Base-by-base conservation (phyloP, 2,888 invertebrate species). In the Azorinus chamasolen region DNA sequence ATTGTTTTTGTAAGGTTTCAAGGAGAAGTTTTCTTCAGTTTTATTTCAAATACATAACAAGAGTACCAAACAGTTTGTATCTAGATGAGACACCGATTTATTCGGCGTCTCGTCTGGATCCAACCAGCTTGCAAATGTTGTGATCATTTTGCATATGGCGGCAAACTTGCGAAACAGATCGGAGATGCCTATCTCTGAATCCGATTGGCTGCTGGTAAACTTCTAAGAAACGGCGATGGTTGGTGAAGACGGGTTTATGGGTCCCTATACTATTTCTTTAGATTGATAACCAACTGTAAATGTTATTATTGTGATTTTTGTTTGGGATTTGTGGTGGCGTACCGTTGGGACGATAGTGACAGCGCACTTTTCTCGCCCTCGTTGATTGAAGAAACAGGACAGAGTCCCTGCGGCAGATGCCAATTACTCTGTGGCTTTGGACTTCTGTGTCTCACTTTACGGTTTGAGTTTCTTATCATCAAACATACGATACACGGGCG, bases 231-330 rank as follows among this genome's bases (percentile, higher is more conserved):
- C 27, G 27, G 24, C 37, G 25, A 27, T 27, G 37, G 53, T 68
- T 74, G 62, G 57, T 54, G 63, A 63, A 68, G 68, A 68, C 57
- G 63, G 66, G 63, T 59, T 55, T 45, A 55, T 39, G 45, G 41
- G 53, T 39, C n/a, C 53, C 45, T 22, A 43, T 24, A 71, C 45
- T 59, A 24, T 55, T 20, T 22, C 50, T 18, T 24, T 53, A 71
- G 50, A 71, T 76, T 71, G 76, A 76, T 71, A 76, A 71, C 58
- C 55, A 27, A 65, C 65, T 71, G 70, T 71, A 61, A 61, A 66
- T 76, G 62, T 65, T 71, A 71, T 65, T 62, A 45, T 70, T 54
- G 32, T 71, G 66, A 76, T 61, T 76, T 71, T 66, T 71, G 66
- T 66, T 63, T 57, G 55, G 71, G 55, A 66, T 70, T 48, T 61